phyloP scores from a whole-genome alignment of 2,797 vertebrate genomes.

The Betta splendens region DNA sequence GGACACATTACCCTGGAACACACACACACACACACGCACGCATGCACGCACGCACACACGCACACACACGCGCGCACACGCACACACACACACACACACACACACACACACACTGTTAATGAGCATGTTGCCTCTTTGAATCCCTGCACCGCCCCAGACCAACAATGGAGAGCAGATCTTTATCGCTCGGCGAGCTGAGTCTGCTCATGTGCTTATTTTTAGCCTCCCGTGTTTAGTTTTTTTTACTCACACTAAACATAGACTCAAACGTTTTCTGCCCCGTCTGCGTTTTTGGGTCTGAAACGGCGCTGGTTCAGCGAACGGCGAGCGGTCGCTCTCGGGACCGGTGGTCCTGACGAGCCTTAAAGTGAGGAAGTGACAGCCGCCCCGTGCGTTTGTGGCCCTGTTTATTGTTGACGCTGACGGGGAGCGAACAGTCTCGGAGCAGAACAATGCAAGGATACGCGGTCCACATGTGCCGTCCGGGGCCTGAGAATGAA shows the following conservation, averaged over 20 bases:
- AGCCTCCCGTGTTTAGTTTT: conserved; percentile 60
- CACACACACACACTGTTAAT: conserved; percentile 49
- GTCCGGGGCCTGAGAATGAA: conserved; percentile 52
- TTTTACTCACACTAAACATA: conserved; percentile 66
- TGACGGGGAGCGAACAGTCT: conserved; percentile 45
- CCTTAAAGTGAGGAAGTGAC: conserved; percentile 34
- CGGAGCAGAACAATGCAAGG: conserved; percentile 75
- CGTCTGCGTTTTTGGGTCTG: conserved; percentile 28
- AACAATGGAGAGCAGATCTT: conserved; percentile 77
- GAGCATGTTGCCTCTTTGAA: conserved; percentile 57
- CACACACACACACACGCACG: neutral
- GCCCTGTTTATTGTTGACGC: conserved; percentile 65
- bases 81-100: neutral
- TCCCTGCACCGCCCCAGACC: conserved; percentile 59
- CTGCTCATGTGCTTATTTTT: conserved; percentile 67
- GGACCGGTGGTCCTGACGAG: neutral
- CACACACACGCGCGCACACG: neutral
- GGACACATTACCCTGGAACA: conserved; percentile 8
- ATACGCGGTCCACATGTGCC: conserved; percentile 60
- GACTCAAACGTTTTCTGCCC: conserved; percentile 50
- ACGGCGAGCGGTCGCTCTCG: conserved; percentile 3
- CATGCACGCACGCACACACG: conserved; percentile 18
- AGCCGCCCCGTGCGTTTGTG: conserved; percentile 48
- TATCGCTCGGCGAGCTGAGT: conserved; percentile 62
- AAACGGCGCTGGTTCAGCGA: conserved; percentile 31